Conservation (phyloP, 2,797 vertebrate species). For the Margarornis squamiger region DNA sequence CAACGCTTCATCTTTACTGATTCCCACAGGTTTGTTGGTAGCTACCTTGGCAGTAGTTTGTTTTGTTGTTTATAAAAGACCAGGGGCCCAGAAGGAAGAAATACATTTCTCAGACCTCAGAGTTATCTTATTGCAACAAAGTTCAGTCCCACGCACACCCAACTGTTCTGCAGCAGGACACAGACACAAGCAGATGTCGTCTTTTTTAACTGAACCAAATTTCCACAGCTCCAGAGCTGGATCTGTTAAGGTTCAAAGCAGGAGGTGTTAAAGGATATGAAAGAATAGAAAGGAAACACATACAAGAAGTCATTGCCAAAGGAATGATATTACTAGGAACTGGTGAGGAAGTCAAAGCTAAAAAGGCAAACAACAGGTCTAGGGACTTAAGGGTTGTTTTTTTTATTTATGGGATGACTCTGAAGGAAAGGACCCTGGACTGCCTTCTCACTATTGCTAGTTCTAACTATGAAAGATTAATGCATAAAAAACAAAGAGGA, state of each 20-base stretch:
- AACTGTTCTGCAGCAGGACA: not conserved
- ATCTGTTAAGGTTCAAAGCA: conserved; percentile 33
- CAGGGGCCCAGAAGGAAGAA: not conserved
- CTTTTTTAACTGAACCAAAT: conserved; percentile 41
- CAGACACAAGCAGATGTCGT: conserved; percentile 41
- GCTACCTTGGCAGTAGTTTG: not conserved
- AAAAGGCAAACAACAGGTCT: conserved; percentile 14
- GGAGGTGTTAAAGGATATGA: conserved; percentile 8
- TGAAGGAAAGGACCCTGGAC: not conserved
- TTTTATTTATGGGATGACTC: conserved; percentile 26
- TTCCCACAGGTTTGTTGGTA: not conserved
- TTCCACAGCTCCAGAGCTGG: not conserved
- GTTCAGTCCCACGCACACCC: conserved; percentile 25
- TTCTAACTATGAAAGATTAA: conserved; percentile 7
- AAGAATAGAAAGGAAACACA: conserved; percentile 7
- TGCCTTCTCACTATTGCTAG: not conserved
- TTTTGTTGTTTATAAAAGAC: not conserved
- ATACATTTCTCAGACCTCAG: not conserved
- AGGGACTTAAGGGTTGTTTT: not conserved
- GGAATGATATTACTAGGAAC: not conserved
- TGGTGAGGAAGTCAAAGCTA: not conserved
- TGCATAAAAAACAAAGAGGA: not conserved
- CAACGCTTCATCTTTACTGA: not conserved
- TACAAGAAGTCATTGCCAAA: not conserved
- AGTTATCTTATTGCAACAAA: not conserved